Evolutionary conservation across 2,797 vertebrate species (phyloP).

Genomic region (Mico argentatus): DNA sequence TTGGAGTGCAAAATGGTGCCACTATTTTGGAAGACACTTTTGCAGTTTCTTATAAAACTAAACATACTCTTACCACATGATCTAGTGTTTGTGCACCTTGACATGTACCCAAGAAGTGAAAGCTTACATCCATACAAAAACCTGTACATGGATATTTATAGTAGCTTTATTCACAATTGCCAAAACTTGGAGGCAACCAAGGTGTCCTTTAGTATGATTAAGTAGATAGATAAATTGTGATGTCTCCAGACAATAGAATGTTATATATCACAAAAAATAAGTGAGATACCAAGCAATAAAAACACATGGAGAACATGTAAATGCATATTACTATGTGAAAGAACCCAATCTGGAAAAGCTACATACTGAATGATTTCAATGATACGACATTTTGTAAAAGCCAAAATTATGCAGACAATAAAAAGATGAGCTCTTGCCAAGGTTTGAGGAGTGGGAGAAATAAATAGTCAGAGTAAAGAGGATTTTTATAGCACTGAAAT

Average conservation of each 20-base stretch:
- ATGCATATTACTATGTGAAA: not conserved
- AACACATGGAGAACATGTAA: not conserved
- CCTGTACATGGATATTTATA: not conserved
- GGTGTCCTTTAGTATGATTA: not conserved
- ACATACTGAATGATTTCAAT: not conserved
- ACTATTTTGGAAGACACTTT: not conserved
- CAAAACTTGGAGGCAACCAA: not conserved
- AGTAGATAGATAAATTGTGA: not conserved
- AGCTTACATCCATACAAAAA: not conserved
- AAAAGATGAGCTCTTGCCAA: not conserved
- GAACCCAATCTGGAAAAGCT: not conserved
- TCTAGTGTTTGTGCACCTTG: not conserved
- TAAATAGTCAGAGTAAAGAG: not conserved
- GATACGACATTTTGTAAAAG: not conserved
- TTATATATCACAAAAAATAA: not conserved
- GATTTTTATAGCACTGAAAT: not conserved
- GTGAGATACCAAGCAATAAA: not conserved
- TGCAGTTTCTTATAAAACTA: not conserved
- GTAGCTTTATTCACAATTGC: not conserved
- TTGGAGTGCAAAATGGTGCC: not conserved
- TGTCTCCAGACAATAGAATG: not conserved
- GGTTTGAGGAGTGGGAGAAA: not conserved
- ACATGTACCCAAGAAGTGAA: not conserved
- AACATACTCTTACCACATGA: not conserved
- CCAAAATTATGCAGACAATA: not conserved